phyloP scores from a whole-genome alignment of 2,888 invertebrate genomes.

The Cremastinae sp. region DNA sequence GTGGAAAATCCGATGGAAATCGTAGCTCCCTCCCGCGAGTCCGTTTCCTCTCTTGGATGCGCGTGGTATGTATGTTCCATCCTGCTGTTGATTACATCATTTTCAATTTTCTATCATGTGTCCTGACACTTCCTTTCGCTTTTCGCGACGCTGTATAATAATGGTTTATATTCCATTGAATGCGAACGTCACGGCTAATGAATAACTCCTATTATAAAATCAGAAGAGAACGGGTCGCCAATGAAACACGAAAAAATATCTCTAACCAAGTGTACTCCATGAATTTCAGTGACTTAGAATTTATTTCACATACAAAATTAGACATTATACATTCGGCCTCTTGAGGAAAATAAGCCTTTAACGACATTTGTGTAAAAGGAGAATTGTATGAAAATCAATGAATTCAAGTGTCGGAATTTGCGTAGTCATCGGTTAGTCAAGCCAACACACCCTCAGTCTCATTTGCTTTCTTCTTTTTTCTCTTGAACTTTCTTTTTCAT shows the following conservation, averaged over 20 bases:
- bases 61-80: background rate
- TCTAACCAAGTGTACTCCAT: too few species aligned
- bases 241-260: too few species aligned
- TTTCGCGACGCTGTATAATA: too few species aligned
- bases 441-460: constrained; percentile 6
- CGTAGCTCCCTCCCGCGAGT: constrained; percentile 18
- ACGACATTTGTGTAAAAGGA: background rate
- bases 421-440: constrained; percentile 49
- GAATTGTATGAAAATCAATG: constrained; percentile 49
- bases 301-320: too few species aligned
- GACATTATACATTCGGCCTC: too few species aligned
- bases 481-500: background rate
- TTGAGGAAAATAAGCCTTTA: background rate
- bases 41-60: background rate
- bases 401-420: constrained; percentile 49
- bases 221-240: too few species aligned
- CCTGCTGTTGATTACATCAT: too few species aligned
- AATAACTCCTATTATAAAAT: too few species aligned
- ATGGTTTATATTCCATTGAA: too few species aligned
- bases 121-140: background rate
- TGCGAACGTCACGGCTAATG: too few species aligned
- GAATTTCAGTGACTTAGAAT: too few species aligned
- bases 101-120: background rate
- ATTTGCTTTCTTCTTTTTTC: constrained; percentile 9
- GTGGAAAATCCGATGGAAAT: constrained; percentile 62